Conservation (phyloP, 2,888 invertebrate genomes). For the Thereva unica region DNA sequence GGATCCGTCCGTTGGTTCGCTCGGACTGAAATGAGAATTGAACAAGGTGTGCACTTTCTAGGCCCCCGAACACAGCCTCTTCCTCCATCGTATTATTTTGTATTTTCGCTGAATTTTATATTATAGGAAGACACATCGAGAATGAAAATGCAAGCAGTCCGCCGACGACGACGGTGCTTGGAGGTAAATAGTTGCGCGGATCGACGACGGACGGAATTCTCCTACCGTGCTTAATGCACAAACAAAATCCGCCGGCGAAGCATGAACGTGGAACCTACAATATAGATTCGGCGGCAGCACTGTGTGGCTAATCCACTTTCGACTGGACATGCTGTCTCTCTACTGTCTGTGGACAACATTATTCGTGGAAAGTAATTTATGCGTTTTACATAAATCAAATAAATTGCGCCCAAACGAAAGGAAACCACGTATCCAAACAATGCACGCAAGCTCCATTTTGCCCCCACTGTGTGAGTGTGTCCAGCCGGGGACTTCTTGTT, state of each 20-base stretch:
- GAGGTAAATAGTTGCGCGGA: neutral
- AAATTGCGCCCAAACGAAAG: conserved; percentile 8
- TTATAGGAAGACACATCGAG: neutral
- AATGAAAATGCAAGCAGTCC: conserved; percentile 3
- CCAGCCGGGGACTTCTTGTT: neutral
- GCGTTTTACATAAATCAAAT: conserved; percentile 29
- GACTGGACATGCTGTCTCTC: neutral
- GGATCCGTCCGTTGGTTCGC: neutral
- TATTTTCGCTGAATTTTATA: conserved; percentile 1
- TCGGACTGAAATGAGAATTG: conserved; percentile 8
- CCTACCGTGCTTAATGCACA: too few species aligned
- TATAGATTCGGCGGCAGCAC: too few species aligned
- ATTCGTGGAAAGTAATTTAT: conserved; percentile 23
- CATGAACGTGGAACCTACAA: too few species aligned
- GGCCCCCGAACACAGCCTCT: conserved; percentile 4
- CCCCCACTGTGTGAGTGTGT: neutral
- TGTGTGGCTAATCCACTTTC: too few species aligned
- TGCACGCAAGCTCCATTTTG: conserved; percentile 11
- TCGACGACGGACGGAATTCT: too few species aligned
- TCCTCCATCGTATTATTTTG: conserved; percentile 6
- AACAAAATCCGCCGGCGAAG: too few species aligned
- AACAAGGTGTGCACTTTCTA: conserved; percentile 7
- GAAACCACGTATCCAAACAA: conserved; percentile 6
- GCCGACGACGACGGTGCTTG: too few species aligned
- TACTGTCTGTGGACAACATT: neutral